Conservation (phyloP, 2,113 vertebrate species). For the Serinus canaria region DNA sequence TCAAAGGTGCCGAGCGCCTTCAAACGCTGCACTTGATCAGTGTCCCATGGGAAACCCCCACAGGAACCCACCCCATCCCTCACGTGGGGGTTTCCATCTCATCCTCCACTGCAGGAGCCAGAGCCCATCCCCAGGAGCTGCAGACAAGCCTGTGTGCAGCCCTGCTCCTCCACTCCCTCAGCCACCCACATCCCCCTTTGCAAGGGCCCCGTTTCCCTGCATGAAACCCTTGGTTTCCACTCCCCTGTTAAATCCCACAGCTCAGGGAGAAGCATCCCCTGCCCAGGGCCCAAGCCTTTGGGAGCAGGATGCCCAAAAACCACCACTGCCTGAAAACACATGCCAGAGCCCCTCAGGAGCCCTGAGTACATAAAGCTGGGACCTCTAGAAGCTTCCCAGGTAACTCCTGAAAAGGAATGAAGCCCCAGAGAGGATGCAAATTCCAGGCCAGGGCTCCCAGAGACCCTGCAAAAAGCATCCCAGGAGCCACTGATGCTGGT, state of each 20-base stretch:
- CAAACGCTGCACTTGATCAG: not conserved
- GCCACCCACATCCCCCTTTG: not conserved
- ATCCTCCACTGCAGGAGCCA: not conserved
- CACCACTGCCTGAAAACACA: not conserved
- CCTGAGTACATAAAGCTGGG: not conserved
- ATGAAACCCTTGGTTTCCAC: not conserved
- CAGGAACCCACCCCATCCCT: not conserved
- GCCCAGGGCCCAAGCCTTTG: not conserved
- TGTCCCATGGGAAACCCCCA: not conserved
- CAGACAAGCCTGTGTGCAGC: not conserved
- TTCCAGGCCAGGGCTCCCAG: not conserved
- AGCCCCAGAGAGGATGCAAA: not conserved
- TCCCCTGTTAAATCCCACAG: not conserved
- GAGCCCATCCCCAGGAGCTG: not conserved
- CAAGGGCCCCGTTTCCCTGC: not conserved
- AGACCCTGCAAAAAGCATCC: not conserved
- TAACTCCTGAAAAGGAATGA: not conserved
- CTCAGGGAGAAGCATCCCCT: not conserved
- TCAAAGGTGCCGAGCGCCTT: not conserved
- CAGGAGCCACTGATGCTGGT: not conserved
- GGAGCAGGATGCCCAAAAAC: not conserved
- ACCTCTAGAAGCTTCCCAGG: not conserved
- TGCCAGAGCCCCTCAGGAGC: not conserved
- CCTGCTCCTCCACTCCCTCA: not conserved
- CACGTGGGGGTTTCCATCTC: not conserved